phyloP scores from a whole-genome alignment of 2,113 vertebrate species.

The Oriolus oriolus region DNA sequence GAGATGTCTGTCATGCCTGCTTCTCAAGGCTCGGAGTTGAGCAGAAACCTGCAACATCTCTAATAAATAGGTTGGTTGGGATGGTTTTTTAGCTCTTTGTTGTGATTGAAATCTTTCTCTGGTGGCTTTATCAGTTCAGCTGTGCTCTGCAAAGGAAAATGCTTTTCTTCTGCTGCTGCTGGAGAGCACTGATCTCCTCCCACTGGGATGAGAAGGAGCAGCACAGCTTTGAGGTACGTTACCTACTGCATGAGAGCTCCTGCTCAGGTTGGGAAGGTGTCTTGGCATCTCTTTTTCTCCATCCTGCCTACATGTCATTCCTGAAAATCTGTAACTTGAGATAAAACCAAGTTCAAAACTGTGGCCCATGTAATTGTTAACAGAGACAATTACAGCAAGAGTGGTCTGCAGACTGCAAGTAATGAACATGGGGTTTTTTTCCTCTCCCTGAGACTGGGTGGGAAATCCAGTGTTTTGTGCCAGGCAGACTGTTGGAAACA shows the following conservation, averaged over 20 bases:
- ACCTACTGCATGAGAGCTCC: accelerated
- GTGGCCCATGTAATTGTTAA: accelerated
- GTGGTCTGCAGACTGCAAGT: no score
- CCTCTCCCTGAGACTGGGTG: background rate
- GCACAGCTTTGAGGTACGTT: accelerated
- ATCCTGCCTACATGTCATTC: accelerated
- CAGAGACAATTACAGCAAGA: background rate
- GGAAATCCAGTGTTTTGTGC: background rate
- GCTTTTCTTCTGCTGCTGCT: background rate
- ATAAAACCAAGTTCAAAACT: background rate
- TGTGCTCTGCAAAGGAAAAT: background rate
- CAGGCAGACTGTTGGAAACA: background rate
- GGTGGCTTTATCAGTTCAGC: background rate
- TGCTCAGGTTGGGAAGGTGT: background rate
- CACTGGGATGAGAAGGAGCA: background rate
- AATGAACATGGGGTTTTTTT: background rate
- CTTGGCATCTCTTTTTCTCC: background rate
- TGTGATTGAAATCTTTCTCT: background rate
- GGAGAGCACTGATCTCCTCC: background rate
- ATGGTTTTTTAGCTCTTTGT: background rate
- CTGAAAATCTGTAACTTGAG: background rate
- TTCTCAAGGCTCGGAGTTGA: background rate
- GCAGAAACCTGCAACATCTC: background rate
- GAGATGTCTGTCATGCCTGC: background rate
- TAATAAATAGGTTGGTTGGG: background rate